Evolutionary conservation across 2,113 vertebrate genomes (phyloP).

Genomic region (Bostrychus sinensis): DNA sequence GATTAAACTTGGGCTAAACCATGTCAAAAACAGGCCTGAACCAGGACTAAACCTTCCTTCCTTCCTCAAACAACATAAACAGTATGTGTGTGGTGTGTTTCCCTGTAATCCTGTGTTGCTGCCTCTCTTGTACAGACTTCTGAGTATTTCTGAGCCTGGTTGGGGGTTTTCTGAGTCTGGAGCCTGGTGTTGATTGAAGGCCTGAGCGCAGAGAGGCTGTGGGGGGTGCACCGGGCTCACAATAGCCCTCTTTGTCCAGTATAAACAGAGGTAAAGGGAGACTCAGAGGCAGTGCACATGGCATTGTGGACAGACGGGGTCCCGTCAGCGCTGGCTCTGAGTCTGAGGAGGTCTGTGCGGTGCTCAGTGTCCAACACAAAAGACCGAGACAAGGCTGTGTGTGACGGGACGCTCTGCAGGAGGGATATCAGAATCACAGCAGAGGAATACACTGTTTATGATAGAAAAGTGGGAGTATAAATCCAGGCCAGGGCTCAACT

Average conservation of each 20-base stretch:
- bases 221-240: neutral
- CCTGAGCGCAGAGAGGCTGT: neutral
- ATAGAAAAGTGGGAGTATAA: neutral
- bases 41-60: neutral
- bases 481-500: too few relatives aligned
- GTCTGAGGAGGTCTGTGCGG: neutral
- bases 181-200: slow-evolving; percentile 10
- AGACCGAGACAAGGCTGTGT: neutral
- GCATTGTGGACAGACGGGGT: neutral
- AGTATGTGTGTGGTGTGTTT: neutral
- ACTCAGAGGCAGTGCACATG: neutral
- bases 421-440: neutral
- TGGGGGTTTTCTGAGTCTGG: neutral
- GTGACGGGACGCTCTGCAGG: neutral
- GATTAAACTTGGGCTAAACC: neutral
- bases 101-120: neutral
- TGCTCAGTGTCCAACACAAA: slow-evolving; percentile 1
- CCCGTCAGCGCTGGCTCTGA: neutral
- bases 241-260: neutral
- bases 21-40: neutral
- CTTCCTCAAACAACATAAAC: neutral
- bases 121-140: neutral
- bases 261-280: slow-evolving; percentile 9
- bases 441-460: neutral
- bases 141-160: neutral